Conservation (phyloP, 2,113 vertebrate species). For the Rhinolophus sinicus region DNA sequence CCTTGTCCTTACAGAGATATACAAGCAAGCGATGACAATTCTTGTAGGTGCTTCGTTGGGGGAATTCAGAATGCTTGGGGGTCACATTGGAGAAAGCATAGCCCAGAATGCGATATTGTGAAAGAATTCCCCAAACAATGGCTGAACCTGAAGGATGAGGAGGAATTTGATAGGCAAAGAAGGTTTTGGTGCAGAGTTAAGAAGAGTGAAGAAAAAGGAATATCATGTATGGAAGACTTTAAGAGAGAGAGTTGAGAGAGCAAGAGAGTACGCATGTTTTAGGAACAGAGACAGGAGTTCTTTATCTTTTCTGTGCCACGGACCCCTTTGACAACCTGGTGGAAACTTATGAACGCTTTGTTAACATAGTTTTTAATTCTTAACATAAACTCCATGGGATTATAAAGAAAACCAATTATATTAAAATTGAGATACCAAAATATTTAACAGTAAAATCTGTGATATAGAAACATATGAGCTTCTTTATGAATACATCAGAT, state of each 20-base stretch:
- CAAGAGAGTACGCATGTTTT: neutral
- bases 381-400: neutral
- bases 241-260: neutral
- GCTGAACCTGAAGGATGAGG: neutral
- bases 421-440: neutral
- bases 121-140: neutral
- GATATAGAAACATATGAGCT: neutral
- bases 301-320: neutral
- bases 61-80: neutral
- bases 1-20: neutral
- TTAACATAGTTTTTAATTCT: conserved; percentile 35
- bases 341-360: neutral
- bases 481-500: neutral
- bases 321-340: neutral
- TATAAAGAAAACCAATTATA: neutral
- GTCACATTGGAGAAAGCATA: neutral
- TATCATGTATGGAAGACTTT: neutral
- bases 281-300: neutral
- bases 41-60: neutral
- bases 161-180: neutral
- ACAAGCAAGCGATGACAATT: neutral
- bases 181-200: neutral
- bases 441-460: neutral
- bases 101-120: neutral
- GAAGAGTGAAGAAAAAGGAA: neutral